A percentile compares a stretch with the other conserved stretches of the same genome.
These are phyloP conservation scores for Cephus cinctus DNA, from an alignment of 1,140 invertebrate genomes.

Conservation along the genomic window DNA sequence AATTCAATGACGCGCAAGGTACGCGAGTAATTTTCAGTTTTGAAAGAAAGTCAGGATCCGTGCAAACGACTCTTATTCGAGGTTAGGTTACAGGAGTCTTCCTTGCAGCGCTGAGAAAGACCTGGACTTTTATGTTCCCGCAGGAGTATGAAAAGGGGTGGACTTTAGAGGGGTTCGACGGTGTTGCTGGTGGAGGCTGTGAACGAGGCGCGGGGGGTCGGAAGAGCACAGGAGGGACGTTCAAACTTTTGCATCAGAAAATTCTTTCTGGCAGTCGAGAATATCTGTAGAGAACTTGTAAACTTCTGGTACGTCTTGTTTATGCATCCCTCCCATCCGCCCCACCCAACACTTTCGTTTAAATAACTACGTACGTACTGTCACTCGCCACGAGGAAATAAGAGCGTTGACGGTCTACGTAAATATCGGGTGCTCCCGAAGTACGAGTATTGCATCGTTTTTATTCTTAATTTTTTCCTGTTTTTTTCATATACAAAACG, in stretches of 20 bases:
- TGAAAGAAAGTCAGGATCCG: slow-evolving; percentile 24
- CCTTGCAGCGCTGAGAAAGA: slow-evolving; percentile 5
- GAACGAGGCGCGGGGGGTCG: background rate
- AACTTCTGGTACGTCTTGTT: too few relatives aligned
- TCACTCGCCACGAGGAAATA: too few relatives aligned
- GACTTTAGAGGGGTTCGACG: background rate
- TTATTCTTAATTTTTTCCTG: too few relatives aligned
- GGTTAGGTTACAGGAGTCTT: slow-evolving; percentile 5
- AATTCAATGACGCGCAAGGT: too few relatives aligned
- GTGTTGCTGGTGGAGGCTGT: background rate
- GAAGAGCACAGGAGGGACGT: slow-evolving; percentile 17
- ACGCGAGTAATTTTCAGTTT: slow-evolving; percentile 20
- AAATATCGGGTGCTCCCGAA: too few relatives aligned
- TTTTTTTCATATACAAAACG: too few relatives aligned
- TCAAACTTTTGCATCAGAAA: slow-evolving; percentile 38
- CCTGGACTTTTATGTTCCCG: slow-evolving; percentile 15
- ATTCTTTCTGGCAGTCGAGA: slow-evolving; percentile 29
- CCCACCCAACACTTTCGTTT: too few relatives aligned
- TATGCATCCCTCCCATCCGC: too few relatives aligned
- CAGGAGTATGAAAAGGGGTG: slow-evolving; percentile 4
- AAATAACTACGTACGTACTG: too few relatives aligned
- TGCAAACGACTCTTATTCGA: slow-evolving; percentile 18
- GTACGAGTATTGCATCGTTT: too few relatives aligned
- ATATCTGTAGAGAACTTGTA: slow-evolving; percentile 39
- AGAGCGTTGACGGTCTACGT: too few relatives aligned